Base-by-base conservation (phyloP, 2,888 invertebrate species). In the Coleophora deauratella region DNA sequence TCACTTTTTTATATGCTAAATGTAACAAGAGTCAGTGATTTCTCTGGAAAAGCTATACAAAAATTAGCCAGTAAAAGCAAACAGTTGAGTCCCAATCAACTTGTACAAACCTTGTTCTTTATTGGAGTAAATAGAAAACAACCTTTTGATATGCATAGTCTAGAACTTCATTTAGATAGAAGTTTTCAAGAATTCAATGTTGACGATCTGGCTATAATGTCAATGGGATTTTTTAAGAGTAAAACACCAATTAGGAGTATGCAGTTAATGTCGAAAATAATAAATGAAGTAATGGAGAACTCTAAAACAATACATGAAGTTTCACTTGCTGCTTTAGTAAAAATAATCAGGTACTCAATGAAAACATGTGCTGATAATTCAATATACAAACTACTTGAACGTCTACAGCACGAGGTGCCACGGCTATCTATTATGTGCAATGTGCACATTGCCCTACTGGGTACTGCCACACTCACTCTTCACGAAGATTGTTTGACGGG, bases 141-240 rank as follows among this genome's bases (percentile, higher is more conserved):
- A 4, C 68, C 87, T 8, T 69, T 88, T 44, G 87, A 88, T 37
- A 88, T 91, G 76, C 91, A 91, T 51, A 90, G 91, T 52, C 79
- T 91, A 40, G 92, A 94, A 73, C 62, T 87, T 37, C 78, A 82
- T 33, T 55, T 92, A 41, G 68, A 81, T 27, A 61, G 82, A 3
- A 69, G 73, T 41, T 76, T 91, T n/a, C 57, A 87, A 7, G 60
- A 87, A 15, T 87, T 93, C 61, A 84, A 77, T 14, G 52, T 90
- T 6, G 88, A 91, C 50, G 93, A 95, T 61, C 66, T 94, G 43
- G 91, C 90, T 9, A 86, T 94, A 10, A 86, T 92, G 52, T 87
- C 91, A 3, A 90, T 93, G 88, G 93, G 91, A 0, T 93, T 92
- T 66, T 95, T 95, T 57, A 94, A 94, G 77, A 91, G 90, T 11